Conservation (phyloP, 2,797 vertebrate species). For the Sebastes elongatus region DNA sequence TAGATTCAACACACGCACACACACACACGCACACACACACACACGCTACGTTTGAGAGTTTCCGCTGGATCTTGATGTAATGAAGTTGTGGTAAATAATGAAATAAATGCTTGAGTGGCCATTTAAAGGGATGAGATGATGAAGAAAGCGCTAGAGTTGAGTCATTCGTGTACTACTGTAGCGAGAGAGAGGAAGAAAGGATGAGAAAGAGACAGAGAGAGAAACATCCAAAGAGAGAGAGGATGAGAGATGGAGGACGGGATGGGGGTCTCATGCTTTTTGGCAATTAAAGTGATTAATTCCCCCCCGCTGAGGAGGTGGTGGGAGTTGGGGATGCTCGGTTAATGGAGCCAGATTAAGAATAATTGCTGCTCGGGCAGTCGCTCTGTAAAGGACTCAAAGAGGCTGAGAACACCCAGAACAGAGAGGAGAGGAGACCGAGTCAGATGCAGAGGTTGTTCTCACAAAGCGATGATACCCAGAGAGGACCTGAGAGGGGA, state of each 20-base stretch:
- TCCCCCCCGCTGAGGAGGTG: constrained; percentile 39
- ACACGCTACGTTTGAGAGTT: background rate
- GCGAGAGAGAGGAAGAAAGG: background rate
- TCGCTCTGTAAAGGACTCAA: constrained; percentile 47
- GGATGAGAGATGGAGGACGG: constrained; percentile 22
- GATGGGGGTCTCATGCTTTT: constrained; percentile 53
- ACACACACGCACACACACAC: background rate
- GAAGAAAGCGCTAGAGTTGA: constrained; percentile 28
- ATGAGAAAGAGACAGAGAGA: background rate
- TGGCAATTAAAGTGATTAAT: constrained; percentile 79
- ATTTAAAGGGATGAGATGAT: constrained; percentile 69
- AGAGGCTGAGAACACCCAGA: constrained; percentile 47
- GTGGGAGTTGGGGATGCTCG: background rate
- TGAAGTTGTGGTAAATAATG: constrained; percentile 62
- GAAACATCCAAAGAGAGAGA: constrained; percentile 14
- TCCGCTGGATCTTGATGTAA: constrained; percentile 45
- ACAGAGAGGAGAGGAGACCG: constrained; percentile 8
- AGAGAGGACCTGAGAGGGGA: background rate
- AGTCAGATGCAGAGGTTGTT: background rate
- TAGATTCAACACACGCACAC: background rate
- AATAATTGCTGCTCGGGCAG: constrained; percentile 62
- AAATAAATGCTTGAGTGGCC: constrained; percentile 71
- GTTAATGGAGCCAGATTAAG: constrained; percentile 75
- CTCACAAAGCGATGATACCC: constrained; percentile 1
- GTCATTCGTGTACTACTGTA: constrained; percentile 9